A percentile compares a stretch with the other conserved stretches of the same genome.
Conservation (phyloP, 2,888 invertebrate species). For the Phyllotreta striolata region DNA sequence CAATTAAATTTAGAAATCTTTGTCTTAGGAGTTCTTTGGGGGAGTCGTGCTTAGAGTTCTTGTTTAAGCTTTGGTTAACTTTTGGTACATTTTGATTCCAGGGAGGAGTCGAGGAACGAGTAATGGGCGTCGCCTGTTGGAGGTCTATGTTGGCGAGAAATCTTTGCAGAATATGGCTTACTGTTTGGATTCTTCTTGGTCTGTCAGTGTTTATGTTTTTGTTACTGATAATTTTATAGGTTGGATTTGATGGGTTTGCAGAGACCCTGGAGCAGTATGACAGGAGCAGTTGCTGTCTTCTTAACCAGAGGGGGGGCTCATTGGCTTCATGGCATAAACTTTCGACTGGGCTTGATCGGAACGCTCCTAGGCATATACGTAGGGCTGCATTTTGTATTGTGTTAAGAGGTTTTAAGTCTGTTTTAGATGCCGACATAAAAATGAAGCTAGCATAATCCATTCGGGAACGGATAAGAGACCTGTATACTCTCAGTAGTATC, state of each 20-base stretch:
- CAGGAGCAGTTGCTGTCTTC: slow-evolving; percentile 14
- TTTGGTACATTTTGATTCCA: neutral
- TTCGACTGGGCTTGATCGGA: slow-evolving; percentile 14
- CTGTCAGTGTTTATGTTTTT: neutral
- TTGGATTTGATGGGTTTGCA: slow-evolving; percentile 1
- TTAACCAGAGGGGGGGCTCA: slow-evolving; percentile 8
- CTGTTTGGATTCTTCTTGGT: neutral
- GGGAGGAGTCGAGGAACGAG: neutral
- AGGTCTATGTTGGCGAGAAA: neutral
- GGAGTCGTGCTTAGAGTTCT: too few species aligned
- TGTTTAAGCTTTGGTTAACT: too few species aligned
- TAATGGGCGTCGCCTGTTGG: neutral
- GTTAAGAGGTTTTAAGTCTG: slow-evolving; percentile 9
- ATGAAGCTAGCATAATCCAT: slow-evolving; percentile 17
- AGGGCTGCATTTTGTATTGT: slow-evolving; percentile 16
- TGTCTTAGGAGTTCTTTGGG: neutral
- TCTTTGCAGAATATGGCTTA: neutral
- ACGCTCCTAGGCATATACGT: slow-evolving; percentile 18
- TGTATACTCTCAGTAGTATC: slow-evolving; percentile 8
- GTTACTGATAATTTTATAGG: neutral
- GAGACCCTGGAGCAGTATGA: slow-evolving; percentile 9
- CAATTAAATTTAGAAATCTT: neutral
- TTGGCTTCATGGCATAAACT: slow-evolving; percentile 13
- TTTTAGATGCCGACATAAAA: slow-evolving; percentile 9
- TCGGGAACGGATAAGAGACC: slow-evolving; percentile 3